Percentiles rank a stretch among this genome's conserved stretches.
phyloP scores from a whole-genome alignment of 92 coral and sea anemone genomes.

The Bergia puertoricense region DNA sequence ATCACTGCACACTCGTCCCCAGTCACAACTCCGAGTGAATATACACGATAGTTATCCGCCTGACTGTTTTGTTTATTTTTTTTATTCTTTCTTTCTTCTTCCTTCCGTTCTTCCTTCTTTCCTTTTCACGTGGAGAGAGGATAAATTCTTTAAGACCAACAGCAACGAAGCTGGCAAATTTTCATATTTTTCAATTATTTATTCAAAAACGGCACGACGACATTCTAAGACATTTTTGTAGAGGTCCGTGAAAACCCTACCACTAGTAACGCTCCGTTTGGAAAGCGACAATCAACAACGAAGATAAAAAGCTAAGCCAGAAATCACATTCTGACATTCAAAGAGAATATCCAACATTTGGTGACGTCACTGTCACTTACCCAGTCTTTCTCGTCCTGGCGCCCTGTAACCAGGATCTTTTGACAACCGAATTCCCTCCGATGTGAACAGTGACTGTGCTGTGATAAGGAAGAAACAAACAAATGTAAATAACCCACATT shows the following conservation, averaged over 20 bases:
- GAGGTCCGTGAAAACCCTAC: no score
- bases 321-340: background rate
- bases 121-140: no score
- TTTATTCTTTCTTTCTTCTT: no score
- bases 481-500: background rate
- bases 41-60: background rate
- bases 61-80: no score
- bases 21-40: background rate
- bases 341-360: background rate
- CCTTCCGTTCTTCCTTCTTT: no score
- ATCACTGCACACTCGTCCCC: background rate
- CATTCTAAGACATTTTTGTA: no score
- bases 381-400: constrained; percentile 25
- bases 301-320: background rate
- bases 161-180: no score
- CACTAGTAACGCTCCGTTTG: no score
- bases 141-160: no score
- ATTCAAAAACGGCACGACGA: no score
- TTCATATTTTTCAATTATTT: no score
- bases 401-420: constrained; percentile 30
- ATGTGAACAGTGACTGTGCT: constrained; percentile 29
- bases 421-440: constrained; percentile 19
- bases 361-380: background rate
- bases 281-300: no score
- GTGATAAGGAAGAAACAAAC: background rate